Percentiles rank a stretch among this genome's conserved stretches.
Evolutionary conservation across 1,140 invertebrate genomes (phyloP).

Genomic region (Holotrichia oblita): DNA sequence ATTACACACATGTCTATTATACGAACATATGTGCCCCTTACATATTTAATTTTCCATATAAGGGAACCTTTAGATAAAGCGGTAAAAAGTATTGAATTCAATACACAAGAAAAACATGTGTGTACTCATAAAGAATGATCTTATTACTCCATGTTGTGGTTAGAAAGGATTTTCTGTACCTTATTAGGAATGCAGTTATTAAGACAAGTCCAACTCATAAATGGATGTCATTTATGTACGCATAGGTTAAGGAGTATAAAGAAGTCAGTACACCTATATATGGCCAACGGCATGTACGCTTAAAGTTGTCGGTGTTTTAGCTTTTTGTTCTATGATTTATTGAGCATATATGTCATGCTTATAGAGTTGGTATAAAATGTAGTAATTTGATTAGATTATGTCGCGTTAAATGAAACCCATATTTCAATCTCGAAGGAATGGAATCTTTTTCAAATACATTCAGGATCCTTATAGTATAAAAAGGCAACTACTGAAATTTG

Average conservation of each 20-base stretch:
- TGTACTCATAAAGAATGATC: not conserved
- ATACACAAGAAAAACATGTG: not conserved
- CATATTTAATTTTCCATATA: too few species aligned
- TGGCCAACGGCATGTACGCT: not conserved
- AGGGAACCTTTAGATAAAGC: too few species aligned
- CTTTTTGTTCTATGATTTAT: constrained; percentile 3
- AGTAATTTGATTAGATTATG: constrained; percentile 3
- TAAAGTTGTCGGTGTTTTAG: not conserved
- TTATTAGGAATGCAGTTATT: constrained; percentile 9
- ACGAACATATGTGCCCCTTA: too few species aligned
- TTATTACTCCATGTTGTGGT: not conserved
- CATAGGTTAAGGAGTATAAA: not conserved
- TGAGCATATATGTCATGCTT: not conserved
- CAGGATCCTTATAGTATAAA: too few species aligned
- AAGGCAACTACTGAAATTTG: too few species aligned
- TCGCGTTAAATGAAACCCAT: not conserved
- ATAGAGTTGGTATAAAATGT: not conserved
- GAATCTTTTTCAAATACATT: too few species aligned
- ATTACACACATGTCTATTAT: too few species aligned
- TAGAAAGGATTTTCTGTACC: not conserved
- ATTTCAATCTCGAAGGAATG: too few species aligned
- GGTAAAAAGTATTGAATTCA: too few species aligned
- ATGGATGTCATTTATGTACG: constrained; percentile 1
- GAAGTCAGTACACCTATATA: not conserved
- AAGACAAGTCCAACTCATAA: not conserved